phyloP scores from a whole-genome alignment of 2,888 invertebrate genomes.

The Andricus curvator region DNA sequence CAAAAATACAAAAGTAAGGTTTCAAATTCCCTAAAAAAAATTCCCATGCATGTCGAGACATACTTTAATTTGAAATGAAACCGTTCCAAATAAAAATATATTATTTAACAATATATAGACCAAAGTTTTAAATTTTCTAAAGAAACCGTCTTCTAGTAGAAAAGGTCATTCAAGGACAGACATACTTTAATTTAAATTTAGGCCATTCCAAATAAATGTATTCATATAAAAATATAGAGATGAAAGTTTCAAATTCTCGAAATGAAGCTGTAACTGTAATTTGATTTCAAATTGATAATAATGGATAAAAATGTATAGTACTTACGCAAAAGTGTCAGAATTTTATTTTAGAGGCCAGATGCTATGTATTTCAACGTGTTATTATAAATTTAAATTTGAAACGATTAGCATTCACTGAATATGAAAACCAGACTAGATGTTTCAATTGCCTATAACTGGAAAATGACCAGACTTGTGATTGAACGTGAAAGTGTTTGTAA shows the following conservation, averaged over 20 bases:
- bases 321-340: not conserved
- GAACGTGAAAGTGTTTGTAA: conserved; percentile 4
- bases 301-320: not conserved
- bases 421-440: not conserved
- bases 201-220: not conserved
- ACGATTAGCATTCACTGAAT: not conserved
- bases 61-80: too few species aligned
- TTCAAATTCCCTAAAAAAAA: too few species aligned
- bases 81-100: not conserved
- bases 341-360: not conserved
- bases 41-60: too few species aligned
- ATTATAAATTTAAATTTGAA: not conserved
- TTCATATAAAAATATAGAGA: not conserved
- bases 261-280: not conserved
- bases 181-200: too few species aligned
- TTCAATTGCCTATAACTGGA: not conserved
- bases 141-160: not conserved
- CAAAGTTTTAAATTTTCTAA: too few species aligned
- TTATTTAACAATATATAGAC: too few species aligned
- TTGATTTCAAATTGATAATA: not conserved
- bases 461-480: not conserved
- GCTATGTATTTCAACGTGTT: not conserved
- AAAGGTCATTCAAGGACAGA: not conserved
- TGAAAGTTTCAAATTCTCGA: not conserved
- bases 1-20: too few species aligned